Evolutionary conservation across 2,888 invertebrate species (phyloP).

Genomic region (Apodemia hepburni): DNA sequence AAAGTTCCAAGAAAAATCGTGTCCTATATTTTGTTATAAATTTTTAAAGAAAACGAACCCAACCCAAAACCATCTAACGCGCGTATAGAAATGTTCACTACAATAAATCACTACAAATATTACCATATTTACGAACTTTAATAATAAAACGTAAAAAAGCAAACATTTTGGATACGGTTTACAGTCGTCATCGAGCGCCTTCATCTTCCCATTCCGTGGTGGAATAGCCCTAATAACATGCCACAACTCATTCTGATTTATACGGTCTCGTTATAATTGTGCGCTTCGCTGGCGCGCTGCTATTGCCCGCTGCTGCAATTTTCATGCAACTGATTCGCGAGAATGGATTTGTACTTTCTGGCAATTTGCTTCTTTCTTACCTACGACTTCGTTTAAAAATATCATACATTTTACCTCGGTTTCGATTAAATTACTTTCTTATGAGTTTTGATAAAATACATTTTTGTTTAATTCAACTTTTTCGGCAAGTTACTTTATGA

Average conservation of each 20-base stretch:
- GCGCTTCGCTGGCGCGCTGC: conserved; percentile 67
- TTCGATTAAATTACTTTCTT: neutral
- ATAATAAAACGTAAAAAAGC: conserved; percentile 44
- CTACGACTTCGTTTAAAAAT: conserved; percentile 57
- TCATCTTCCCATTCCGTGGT: conserved; percentile 66
- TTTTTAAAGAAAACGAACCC: no score
- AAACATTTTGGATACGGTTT: conserved; percentile 46
- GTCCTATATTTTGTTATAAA: no score
- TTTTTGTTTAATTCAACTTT: no score
- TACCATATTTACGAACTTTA: conserved; percentile 27
- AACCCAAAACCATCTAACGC: neutral
- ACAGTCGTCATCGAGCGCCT: conserved; percentile 58
- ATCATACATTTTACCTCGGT: conserved; percentile 36
- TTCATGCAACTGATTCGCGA: conserved; percentile 71
- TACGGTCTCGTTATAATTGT: conserved; percentile 78
- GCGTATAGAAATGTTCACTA: no score
- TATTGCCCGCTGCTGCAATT: conserved; percentile 72
- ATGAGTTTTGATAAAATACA: no score
- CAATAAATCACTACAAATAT: no score
- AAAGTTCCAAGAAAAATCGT: no score
- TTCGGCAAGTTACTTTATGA: no score
- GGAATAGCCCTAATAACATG: conserved; percentile 76
- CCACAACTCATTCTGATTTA: conserved; percentile 80
- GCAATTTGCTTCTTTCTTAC: conserved; percentile 62
- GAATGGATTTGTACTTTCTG: conserved; percentile 69